phyloP scores from a whole-genome alignment of 1,140 invertebrate species.

The Drosophila pseudoananassae region DNA sequence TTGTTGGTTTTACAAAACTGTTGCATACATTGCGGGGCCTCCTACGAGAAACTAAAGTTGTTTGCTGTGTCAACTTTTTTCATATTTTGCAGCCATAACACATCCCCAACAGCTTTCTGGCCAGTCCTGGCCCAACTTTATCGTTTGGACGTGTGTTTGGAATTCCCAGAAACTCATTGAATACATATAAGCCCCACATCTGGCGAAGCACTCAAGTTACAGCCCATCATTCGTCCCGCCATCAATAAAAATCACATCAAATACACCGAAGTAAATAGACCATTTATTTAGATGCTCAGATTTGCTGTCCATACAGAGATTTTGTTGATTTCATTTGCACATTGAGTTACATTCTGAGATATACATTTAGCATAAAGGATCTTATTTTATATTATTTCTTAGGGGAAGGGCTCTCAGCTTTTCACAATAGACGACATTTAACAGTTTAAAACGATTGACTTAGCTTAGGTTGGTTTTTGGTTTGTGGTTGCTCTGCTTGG shows the following conservation, averaged over 20 bases:
- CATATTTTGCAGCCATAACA: constrained; percentile 23
- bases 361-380: constrained; percentile 15
- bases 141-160: not conserved
- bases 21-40: constrained; percentile 29
- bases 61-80: constrained; percentile 33
- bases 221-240: not conserved
- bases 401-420: constrained; percentile 12
- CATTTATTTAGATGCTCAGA: constrained; percentile 58
- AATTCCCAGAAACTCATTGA: constrained; percentile 9
- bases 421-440: constrained; percentile 47
- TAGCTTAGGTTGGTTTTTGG: constrained; percentile 13
- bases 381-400: not conserved
- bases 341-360: constrained; percentile 43
- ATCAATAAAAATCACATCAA: constrained; percentile 12
- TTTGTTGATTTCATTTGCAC: constrained; percentile 20
- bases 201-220: constrained; percentile 3
- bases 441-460: constrained; percentile 54
- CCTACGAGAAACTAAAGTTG: constrained; percentile 15
- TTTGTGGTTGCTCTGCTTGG: constrained; percentile 21
- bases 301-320: constrained; percentile 18
- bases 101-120: not conserved
- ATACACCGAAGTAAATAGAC: constrained; percentile 71
- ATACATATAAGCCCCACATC: constrained; percentile 13
- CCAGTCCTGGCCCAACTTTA: not conserved
- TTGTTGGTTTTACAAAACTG: constrained; percentile 38